Base-by-base conservation (phyloP, 2,113 vertebrate genomes). In the Notarius quadriscutis region DNA sequence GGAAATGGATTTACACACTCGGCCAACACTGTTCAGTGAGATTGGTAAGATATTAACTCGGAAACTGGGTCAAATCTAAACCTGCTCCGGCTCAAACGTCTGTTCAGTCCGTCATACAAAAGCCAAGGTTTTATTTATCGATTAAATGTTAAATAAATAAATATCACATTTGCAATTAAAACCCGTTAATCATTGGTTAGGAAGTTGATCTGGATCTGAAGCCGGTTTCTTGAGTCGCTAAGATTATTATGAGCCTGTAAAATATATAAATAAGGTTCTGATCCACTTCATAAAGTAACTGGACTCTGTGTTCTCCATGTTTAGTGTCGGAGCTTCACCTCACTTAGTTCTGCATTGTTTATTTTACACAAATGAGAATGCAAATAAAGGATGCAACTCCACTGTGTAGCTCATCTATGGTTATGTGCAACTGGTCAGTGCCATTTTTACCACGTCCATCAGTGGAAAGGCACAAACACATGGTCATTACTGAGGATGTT, bases 21-120 rank as follows among this genome's bases (percentile, higher is more conserved):
- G 90, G 15, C 90, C 90, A 34, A 88, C 90, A 27, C 83, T 91
- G 11, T 91, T 87, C 51, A 86, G 88, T 57, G 85, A 89, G 10
- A 88, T 91, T 18, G 90, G 88, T 91, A 89, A 91, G 90, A 57
- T 12, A 17, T 71, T 2, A 20, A 18, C 41, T 55, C 53, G 63
- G 2, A 67, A 51, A 27, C 48, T 51, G 41, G 14, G n/a, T 63
- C 30, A 1, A n/a, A 72, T 15, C 15, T 7, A 41, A 7, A 48
- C 17, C 8, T 11, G 0, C 1, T 50, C 1, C 27, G 2, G 4
- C 9, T 55, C 14, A 79, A 79, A 79, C 1, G n/a, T 1, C 17
- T 57, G 12, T 1, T 53, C 22, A 27, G 2, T 51, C 9, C 48
- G 41, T 22, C 20, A 12, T 77, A n/a, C 1, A 10, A 8, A 17